Base-by-base conservation (phyloP, 2,888 invertebrate species). In the Spilosoma lubricipeda region DNA sequence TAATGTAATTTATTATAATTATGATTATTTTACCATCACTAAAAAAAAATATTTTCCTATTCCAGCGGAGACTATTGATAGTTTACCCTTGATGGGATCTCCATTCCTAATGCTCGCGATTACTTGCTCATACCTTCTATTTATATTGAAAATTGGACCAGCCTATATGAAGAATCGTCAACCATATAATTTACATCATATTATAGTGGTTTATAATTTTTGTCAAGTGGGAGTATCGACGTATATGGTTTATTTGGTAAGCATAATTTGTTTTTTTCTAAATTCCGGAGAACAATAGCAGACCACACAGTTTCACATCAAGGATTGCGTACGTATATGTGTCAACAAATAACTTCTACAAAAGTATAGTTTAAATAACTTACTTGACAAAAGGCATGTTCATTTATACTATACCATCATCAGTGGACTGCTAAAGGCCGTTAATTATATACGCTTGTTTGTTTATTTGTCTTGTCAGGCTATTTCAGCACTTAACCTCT, bases 141-240 rank as follows among this genome's bases (percentile, higher is more conserved):
- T 77, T 13, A 67, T 75, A 23, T 30, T 63, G 18, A 67, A 66
- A 56, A 69, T 75, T 59, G 76, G 73, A 56, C 76, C 76, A 27
- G 63, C 66, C 9, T 52, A 66, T n/a, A 77, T 77, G 76, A 77
- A 72, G 42, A 71, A 74, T 36, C 68, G 71, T 0, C 42, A 72
- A 18, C 71, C 76, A 18, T 77, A 56, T 18, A 27, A 39, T 27
- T 59, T 77, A 18, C 67, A 48, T 33, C 69, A 66, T 23, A 30
- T 70, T 5, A 65, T 77, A 5, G 48, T 69, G 13, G 13, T 66
- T 1, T 77, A 77, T 36, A 77, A 77, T 67, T 39, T 70, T 36
- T 27, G 63, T 11, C 76, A 77, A 77, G 69, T 77, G 1, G 15
- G 63, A 23, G 9, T 67, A 27, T 74, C 74, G 20, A 3, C 8